Conservation (phyloP, 2,888 invertebrate species). For the Conus canariensis region DNA sequence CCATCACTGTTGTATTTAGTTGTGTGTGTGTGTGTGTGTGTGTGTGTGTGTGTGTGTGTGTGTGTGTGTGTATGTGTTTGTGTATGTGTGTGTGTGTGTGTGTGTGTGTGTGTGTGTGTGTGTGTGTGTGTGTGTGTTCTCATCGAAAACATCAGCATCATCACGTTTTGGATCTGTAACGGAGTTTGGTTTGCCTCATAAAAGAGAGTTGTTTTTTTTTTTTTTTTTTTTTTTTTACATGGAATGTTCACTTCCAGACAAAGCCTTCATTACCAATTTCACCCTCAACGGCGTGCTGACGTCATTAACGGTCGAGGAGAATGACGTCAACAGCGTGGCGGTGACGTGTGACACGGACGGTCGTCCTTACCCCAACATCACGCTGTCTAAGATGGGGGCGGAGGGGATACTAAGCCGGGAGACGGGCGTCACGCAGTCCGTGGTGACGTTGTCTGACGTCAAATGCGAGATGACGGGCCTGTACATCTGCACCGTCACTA, state of each 20-base stretch:
- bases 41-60: too few species aligned
- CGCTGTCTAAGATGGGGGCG: background rate
- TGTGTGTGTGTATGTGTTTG: too few species aligned
- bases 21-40: too few species aligned
- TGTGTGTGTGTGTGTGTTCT: too few species aligned
- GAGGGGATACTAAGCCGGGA: background rate
- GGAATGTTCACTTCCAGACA: background rate
- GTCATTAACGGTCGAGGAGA: background rate
- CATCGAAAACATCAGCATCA: too few species aligned
- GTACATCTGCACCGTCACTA: slow-evolving; percentile 25
- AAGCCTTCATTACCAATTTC: slow-evolving; percentile 11
- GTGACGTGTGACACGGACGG: background rate
- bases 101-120: too few species aligned
- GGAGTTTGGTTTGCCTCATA: too few species aligned
- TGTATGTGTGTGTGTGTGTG: too few species aligned
- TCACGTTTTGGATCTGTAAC: too few species aligned
- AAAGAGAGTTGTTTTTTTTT: background rate
- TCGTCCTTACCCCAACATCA: background rate
- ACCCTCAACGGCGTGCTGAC: background rate
- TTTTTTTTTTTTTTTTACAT: background rate
- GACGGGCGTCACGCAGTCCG: background rate
- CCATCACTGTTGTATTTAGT: too few species aligned
- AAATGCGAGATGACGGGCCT: slow-evolving; percentile 6
- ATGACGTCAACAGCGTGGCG: background rate
- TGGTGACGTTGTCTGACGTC: background rate